Evolutionary conservation across 2,797 vertebrate species (phyloP).

Genomic region (Apogon hyalosoma): DNA sequence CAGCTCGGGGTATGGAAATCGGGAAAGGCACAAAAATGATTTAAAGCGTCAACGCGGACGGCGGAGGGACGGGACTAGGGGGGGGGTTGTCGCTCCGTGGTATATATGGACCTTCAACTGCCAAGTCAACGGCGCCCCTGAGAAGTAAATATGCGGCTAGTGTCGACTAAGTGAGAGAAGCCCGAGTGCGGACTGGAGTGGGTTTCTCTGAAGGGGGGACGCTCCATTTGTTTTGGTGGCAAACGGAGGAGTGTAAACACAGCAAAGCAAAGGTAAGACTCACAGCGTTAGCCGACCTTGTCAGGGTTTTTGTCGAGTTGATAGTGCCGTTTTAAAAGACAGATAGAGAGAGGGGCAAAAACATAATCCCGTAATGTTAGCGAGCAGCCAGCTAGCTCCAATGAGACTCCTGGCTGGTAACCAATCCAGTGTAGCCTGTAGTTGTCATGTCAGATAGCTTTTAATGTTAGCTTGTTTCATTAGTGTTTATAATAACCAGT

Average conservation of each 20-base stretch:
- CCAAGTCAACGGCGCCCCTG: slow-evolving; percentile 56
- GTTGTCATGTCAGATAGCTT: slow-evolving; percentile 46
- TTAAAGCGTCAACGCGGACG: slow-evolving; percentile 54
- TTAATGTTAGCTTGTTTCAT: neutral
- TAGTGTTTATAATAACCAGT: neutral
- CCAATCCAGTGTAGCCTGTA: slow-evolving; percentile 9
- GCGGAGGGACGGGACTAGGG: slow-evolving; percentile 62
- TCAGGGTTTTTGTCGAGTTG: slow-evolving; percentile 20
- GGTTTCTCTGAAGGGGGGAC: slow-evolving; percentile 56
- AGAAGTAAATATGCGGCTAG: slow-evolving; percentile 78
- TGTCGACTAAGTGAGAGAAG: slow-evolving; percentile 67
- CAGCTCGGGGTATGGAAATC: slow-evolving; percentile 56
- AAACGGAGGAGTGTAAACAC: slow-evolving; percentile 77
- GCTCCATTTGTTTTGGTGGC: slow-evolving; percentile 66
- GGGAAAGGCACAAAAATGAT: slow-evolving; percentile 66
- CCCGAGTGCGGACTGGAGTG: slow-evolving; percentile 65
- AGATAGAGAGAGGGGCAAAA: slow-evolving; percentile 22
- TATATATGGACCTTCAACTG: slow-evolving; percentile 61
- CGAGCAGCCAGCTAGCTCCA: slow-evolving; percentile 61
- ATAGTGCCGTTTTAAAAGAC: slow-evolving; percentile 39
- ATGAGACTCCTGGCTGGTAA: slow-evolving; percentile 47
- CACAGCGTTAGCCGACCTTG: slow-evolving; percentile 9
- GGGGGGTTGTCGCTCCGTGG: slow-evolving; percentile 51
- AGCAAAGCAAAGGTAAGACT: slow-evolving; percentile 74
- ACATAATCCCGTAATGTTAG: slow-evolving; percentile 65